Conservation (phyloP, 2,888 invertebrate species). For the Hemistola chrysoprasaria region DNA sequence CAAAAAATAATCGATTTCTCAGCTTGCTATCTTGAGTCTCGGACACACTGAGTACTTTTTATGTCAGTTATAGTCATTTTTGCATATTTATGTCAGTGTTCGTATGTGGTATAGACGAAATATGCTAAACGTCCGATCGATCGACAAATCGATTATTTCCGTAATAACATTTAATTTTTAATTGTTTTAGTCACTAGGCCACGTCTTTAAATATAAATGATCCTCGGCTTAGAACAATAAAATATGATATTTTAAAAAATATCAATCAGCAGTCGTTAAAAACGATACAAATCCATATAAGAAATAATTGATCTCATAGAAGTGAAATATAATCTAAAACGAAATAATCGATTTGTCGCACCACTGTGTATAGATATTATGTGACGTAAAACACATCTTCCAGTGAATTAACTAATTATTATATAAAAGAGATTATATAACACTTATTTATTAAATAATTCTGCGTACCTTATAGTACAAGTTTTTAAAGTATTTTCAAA, state of each 20-base stretch:
- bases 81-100: too few relatives aligned
- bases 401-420: slow-evolving; percentile 39
- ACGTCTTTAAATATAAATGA: too few relatives aligned
- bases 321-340: background rate
- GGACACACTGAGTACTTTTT: too few relatives aligned
- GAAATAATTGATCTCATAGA: slow-evolving; percentile 41
- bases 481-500: slow-evolving; percentile 41
- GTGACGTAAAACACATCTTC: slow-evolving; percentile 43
- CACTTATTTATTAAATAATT: slow-evolving; percentile 28
- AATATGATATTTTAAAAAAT: background rate
- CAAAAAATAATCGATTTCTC: too few relatives aligned
- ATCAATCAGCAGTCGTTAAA: background rate
- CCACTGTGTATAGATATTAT: slow-evolving; percentile 31
- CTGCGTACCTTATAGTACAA: slow-evolving; percentile 51
- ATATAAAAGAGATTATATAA: slow-evolving; percentile 41
- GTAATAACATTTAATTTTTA: background rate
- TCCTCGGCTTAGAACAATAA: too few relatives aligned
- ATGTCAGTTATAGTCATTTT: too few relatives aligned
- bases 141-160: slow-evolving; percentile 31
- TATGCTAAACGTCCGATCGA: slow-evolving; percentile 6
- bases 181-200: too few relatives aligned
- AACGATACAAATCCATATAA: background rate
- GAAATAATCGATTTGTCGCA: slow-evolving; percentile 33
- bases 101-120: slow-evolving; percentile 7
- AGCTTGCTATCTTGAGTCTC: too few relatives aligned